Base-by-base conservation (phyloP, 2,888 invertebrate genomes). In the Eupithecia pulchellata region DNA sequence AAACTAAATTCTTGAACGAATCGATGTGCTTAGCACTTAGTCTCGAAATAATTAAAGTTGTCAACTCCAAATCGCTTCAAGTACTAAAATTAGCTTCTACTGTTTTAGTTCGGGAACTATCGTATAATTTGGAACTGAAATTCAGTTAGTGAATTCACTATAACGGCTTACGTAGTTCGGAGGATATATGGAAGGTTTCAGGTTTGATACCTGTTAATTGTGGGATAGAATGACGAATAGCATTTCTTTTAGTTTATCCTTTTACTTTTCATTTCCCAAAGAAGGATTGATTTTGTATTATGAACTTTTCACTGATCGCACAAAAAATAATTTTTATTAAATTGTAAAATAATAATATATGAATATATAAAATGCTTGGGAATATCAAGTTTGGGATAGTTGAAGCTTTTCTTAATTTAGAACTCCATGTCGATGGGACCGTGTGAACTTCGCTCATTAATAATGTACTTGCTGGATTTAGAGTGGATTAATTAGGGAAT, bases 401-500 rank as follows among this genome's bases (percentile, higher is more conserved):
- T 9, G 2, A 11, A 47, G 20, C 20, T 20, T 20, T 20, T 20
- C 47, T 47, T 47, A 20, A 0, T 47, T 11, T 13, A 25, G 52
- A 52, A 25, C 25, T 13, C 11, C 4, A 47, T 52, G 13, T 52
- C 25, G 25, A 20, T 32, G n/a, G 20, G 9, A 6, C 32, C n/a
- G 1, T n/a, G 17, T 30, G 29, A 60, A 30, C 57, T 27, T 29
- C 17, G n/a, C 29, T 14, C 57, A 30, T 57, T 57, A 58, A 58
- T 30, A 30, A 29, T 58, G 27, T n/a, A 60, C 3, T 0, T 20
- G 60, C 73, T 72, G 66, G 71, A 73, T 76, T 73, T 73, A 75
- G 75, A 61, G 67, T 67, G 75, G 75, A 77, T 77, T 74, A 78
- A 78, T 80, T 79, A 71, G 64, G 47, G 74, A 78, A 79, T 82